These are phyloP conservation scores for Hoplostethus mediterraneus DNA, from an alignment of 2,797 vertebrate genomes.

Conservation along the genomic window DNA sequence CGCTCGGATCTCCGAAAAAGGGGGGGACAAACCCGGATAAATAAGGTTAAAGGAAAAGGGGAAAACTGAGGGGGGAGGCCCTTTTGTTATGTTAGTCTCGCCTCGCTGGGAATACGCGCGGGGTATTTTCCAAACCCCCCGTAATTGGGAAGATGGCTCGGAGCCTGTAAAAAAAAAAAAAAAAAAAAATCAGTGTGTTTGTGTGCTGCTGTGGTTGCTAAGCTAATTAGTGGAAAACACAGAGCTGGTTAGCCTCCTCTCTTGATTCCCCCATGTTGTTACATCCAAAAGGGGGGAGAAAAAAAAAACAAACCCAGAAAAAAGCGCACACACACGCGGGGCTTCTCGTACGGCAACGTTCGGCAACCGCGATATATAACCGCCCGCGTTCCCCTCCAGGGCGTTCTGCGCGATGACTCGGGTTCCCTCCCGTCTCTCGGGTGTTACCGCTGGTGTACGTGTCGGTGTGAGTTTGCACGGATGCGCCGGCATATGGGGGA, in stretches of 20 bases:
- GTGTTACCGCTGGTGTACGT: background rate
- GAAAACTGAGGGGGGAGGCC: background rate
- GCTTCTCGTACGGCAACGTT: background rate
- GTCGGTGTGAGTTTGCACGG: background rate
- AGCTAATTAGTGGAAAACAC: conserved; percentile 73
- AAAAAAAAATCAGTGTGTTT: conserved; percentile 44
- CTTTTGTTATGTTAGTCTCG: no score
- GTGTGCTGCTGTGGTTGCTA: conserved; percentile 36
- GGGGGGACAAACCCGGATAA: no score
- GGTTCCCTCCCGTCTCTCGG: conserved; percentile 2
- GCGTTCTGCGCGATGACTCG: conserved; percentile 5
- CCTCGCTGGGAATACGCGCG: conserved; percentile 34
- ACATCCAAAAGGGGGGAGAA: background rate
- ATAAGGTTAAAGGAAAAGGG: background rate
- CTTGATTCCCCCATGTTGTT: conserved; percentile 35
- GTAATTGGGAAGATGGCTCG: conserved; percentile 61
- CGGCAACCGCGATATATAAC: background rate
- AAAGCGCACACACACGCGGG: no score
- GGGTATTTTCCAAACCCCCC: conserved; percentile 35
- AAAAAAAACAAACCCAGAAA: conserved; percentile 4
- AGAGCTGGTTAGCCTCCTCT: conserved; percentile 36
- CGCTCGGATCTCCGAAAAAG: no score
- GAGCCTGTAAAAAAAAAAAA: conserved; percentile 29
- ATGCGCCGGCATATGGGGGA: background rate
- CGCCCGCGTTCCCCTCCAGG: background rate